Conservation (phyloP, 2,888 invertebrate species). For the Tenthredo distinguenda region DNA sequence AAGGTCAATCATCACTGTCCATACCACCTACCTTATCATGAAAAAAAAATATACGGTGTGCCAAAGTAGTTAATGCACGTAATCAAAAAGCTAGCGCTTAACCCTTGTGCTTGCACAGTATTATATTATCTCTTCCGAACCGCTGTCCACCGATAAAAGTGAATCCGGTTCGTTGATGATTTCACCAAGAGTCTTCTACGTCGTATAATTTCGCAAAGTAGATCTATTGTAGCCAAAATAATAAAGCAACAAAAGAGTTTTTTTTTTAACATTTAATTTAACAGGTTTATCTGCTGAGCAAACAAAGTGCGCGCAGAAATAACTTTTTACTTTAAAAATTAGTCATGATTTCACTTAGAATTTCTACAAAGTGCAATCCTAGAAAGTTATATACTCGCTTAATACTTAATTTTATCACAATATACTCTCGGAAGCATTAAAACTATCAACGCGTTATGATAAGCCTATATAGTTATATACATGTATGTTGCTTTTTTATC, state of each 20-base stretch:
- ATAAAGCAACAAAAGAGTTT: not conserved
- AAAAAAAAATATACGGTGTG: constrained; percentile 1
- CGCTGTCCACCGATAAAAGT: not conserved
- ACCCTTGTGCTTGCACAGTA: not conserved
- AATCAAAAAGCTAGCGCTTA: constrained; percentile 12
- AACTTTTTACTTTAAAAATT: not conserved
- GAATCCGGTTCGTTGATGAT: not conserved
- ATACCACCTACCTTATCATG: constrained; percentile 1
- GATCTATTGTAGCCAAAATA: not conserved
- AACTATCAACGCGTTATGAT: not conserved
- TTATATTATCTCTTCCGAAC: not conserved
- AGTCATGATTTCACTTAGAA: not conserved
- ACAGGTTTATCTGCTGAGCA: not conserved
- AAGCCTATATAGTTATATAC: not conserved
- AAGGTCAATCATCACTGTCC: not conserved
- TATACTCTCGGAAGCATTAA: not conserved
- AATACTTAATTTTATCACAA: constrained; percentile 31
- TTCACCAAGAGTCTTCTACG: not conserved
- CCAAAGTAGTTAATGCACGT: constrained; percentile 11
- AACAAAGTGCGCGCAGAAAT: not conserved
- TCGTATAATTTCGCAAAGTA: not conserved
- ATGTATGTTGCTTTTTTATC: not conserved
- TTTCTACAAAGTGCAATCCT: not conserved
- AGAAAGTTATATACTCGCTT: not conserved
- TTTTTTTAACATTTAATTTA: not conserved